Conservation (phyloP, 2,888 invertebrate species). For the Taenaris catops region DNA sequence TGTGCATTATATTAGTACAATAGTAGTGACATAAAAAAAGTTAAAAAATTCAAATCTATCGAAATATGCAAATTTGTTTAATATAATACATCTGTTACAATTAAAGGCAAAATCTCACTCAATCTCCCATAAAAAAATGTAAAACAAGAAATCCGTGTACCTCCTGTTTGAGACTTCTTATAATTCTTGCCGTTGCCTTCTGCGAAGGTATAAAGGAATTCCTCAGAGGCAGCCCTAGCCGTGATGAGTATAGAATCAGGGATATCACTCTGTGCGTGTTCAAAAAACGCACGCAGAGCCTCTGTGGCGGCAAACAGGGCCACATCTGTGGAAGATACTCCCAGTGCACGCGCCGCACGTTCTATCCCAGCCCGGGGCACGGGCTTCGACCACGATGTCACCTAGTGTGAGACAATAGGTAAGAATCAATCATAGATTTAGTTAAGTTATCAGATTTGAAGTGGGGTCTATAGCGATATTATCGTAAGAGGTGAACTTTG, state of each 20-base stretch:
- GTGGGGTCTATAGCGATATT: slow-evolving; percentile 59
- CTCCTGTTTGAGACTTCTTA: slow-evolving; percentile 78
- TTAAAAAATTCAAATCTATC: no score
- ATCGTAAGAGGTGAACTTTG: slow-evolving; percentile 60
- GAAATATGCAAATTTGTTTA: no score
- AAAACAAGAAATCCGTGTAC: no score
- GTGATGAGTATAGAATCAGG: slow-evolving; percentile 82
- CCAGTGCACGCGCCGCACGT: slow-evolving; percentile 78
- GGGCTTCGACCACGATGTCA: slow-evolving; percentile 85
- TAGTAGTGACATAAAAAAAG: no score
- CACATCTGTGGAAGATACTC: slow-evolving; percentile 82
- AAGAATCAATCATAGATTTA: no score
- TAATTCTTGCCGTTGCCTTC: slow-evolving; percentile 65
- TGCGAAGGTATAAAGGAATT: slow-evolving; percentile 72
- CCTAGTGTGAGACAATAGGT: no score
- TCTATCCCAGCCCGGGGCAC: slow-evolving; percentile 78
- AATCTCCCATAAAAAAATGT: no score
- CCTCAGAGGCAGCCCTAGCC: slow-evolving; percentile 80
- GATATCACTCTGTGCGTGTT: slow-evolving; percentile 62
- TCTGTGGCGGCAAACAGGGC: slow-evolving; percentile 82
- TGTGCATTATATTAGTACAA: no score
- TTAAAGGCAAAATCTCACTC: no score
- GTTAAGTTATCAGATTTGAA: slow-evolving; percentile 56
- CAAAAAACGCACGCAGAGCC: slow-evolving; percentile 82
- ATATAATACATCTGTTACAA: no score